Conservation (phyloP, 2,797 vertebrate genomes). For the Lagodon rhomboides region DNA sequence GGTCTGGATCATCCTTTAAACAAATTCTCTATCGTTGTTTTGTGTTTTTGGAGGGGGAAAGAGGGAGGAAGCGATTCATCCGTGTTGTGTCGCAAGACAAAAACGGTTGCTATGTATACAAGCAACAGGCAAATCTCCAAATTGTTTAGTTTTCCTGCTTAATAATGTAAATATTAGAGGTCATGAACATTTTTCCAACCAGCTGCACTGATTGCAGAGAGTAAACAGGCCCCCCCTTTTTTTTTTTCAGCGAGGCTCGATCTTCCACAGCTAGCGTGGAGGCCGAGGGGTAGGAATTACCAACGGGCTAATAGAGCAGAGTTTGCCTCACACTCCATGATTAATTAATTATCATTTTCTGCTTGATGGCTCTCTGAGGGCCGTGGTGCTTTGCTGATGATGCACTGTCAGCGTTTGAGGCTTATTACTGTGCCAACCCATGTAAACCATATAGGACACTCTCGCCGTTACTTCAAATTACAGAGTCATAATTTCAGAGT, state of each 20-base stretch:
- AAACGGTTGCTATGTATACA: slow-evolving; percentile 25
- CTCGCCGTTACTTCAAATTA: slow-evolving; percentile 77
- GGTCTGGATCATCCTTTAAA: slow-evolving; percentile 23
- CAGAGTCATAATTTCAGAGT: slow-evolving; percentile 74
- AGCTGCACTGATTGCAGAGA: slow-evolving; percentile 52
- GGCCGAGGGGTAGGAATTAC: slow-evolving; percentile 77
- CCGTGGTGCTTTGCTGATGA: slow-evolving; percentile 72
- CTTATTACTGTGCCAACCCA: slow-evolving; percentile 78
- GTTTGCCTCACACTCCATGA: slow-evolving; percentile 81
- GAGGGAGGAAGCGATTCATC: slow-evolving; percentile 8
- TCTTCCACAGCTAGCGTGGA: slow-evolving; percentile 71
- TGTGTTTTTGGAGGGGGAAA: not conserved
- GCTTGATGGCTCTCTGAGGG: slow-evolving; percentile 85
- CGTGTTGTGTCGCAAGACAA: slow-evolving; percentile 29
- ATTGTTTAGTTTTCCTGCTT: slow-evolving; percentile 43
- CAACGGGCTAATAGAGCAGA: slow-evolving; percentile 81
- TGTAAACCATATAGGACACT: slow-evolving; percentile 75
- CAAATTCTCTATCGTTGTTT: slow-evolving; percentile 8
- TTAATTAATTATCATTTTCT: slow-evolving; percentile 88
- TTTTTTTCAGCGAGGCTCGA: slow-evolving; percentile 51
- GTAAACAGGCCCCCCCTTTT: slow-evolving; percentile 42
- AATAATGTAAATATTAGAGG: slow-evolving; percentile 52
- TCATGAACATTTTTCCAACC: slow-evolving; percentile 44
- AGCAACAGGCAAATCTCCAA: slow-evolving; percentile 29
- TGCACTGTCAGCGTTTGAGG: slow-evolving; percentile 84